These are phyloP conservation scores for Istiophorus platypterus DNA, from an alignment of 2,113 vertebrate species.

Conservation along the genomic window DNA sequence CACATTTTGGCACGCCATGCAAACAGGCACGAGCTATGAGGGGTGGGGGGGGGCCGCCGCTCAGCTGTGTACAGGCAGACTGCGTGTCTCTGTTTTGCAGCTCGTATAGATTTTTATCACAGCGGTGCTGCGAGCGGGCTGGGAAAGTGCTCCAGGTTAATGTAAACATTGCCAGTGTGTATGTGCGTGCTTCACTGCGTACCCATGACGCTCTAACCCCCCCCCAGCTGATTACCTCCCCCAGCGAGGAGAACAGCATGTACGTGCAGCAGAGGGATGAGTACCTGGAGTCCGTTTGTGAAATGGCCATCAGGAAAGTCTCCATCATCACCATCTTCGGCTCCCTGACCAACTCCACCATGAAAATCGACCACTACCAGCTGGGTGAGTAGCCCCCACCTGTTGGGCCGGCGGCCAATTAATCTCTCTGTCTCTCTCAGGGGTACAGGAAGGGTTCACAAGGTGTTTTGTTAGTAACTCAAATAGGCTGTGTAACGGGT, in stretches of 20 bases:
- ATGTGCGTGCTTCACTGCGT: slow-evolving; percentile 9
- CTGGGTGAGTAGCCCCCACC: slow-evolving; percentile 86
- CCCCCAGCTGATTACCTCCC: slow-evolving; percentile 92
- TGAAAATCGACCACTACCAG: slow-evolving; percentile 99
- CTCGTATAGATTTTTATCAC: slow-evolving; percentile 59
- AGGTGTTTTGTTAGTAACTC: background rate
- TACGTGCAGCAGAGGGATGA: slow-evolving; percentile 96
- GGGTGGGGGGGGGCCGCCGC: too few species aligned
- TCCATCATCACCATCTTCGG: slow-evolving; percentile 97
- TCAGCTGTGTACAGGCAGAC: slow-evolving; percentile 65
- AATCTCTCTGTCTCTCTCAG: background rate
- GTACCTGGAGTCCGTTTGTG: slow-evolving; percentile 97
- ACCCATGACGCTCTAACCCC: slow-evolving; percentile 27
- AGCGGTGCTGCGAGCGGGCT: slow-evolving; percentile 34
- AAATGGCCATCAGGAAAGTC: slow-evolving; percentile 97
- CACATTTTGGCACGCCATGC: background rate
- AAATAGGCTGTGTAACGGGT: background rate
- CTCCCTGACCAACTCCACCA: slow-evolving; percentile 93
- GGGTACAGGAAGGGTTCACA: background rate
- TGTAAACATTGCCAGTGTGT: slow-evolving; percentile 52
- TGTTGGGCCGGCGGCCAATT: background rate
- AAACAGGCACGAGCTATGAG: background rate
- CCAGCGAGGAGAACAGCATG: slow-evolving; percentile 91
- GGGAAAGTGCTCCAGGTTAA: slow-evolving; percentile 55
- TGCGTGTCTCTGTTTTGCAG: slow-evolving; percentile 62